A percentile compares a stretch with the other conserved stretches of the same genome.
Evolutionary conservation across 2,888 invertebrate species (phyloP).

Genomic region (Aphrophora alni): DNA sequence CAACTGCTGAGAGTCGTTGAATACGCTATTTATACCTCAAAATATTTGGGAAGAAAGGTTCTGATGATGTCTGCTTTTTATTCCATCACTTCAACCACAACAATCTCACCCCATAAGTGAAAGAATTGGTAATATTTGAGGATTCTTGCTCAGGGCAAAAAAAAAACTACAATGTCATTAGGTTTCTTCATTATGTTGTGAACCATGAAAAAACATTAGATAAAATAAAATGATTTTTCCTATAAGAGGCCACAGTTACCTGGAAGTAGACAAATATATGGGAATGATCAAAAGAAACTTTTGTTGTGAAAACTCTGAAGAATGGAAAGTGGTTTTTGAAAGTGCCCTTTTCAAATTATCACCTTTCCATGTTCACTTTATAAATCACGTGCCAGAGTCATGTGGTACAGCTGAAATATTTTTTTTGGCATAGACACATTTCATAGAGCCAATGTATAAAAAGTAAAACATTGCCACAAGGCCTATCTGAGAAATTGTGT

Average conservation of each 20-base stretch:
- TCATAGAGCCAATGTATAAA: not conserved
- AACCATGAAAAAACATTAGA: not conserved
- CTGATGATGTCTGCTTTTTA: not conserved
- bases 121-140: not conserved
- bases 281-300: not conserved
- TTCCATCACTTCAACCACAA: not conserved
- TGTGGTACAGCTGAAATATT: not conserved
- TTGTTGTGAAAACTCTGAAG: not conserved
- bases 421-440: not conserved
- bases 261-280: not conserved
- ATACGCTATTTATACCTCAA: not conserved
- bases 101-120: not conserved
- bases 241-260: not conserved
- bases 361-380: not conserved
- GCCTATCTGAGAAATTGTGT: not conserved
- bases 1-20: too few species aligned
- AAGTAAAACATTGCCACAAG: not conserved
- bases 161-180: not conserved
- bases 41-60: not conserved
- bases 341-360: not conserved
- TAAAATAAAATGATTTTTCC: not conserved
- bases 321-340: not conserved
- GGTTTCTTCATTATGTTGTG: not conserved
- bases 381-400: not conserved
- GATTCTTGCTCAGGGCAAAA: not conserved